A percentile compares a stretch with the other conserved stretches of the same genome.
These are phyloP conservation scores for Melanophora roralis DNA, from an alignment of 2,888 invertebrate genomes.

Conservation along the genomic window DNA sequence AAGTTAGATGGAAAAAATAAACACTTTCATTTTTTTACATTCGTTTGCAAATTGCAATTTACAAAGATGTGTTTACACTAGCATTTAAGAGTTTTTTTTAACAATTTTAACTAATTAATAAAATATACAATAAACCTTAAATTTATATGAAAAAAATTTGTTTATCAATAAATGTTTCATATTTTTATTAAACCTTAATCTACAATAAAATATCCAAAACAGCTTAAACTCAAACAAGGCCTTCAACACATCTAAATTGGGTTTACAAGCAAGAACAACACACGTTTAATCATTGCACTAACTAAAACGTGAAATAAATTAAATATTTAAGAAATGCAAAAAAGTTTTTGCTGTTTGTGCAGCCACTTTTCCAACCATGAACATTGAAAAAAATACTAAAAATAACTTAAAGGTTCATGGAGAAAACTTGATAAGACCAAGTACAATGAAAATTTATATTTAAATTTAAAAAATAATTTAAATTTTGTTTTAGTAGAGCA, in stretches of 20 bases:
- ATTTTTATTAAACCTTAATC: no score
- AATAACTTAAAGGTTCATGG: conserved; percentile 23
- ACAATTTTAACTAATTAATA: no score
- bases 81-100: background rate
- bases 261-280: no score
- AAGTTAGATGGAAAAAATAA: background rate
- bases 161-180: no score
- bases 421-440: conserved; percentile 25
- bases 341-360: conserved; percentile 2
- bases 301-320: conserved; percentile 14
- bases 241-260: no score
- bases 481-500: no score
- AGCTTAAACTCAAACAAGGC: no score
- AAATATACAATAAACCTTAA: no score
- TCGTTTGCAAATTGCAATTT: no score
- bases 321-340: conserved; percentile 3
- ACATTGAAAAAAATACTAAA: background rate
- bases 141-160: no score
- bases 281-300: no score
- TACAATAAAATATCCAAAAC: no score
- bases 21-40: conserved; percentile 33
- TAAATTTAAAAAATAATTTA: background rate
- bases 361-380: conserved; percentile 18
- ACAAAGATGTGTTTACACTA: background rate
- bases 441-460: background rate